These are phyloP conservation scores for Semnopithecus entellus DNA, from an alignment of 2,113 vertebrate genomes.

Conservation along the genomic window DNA sequence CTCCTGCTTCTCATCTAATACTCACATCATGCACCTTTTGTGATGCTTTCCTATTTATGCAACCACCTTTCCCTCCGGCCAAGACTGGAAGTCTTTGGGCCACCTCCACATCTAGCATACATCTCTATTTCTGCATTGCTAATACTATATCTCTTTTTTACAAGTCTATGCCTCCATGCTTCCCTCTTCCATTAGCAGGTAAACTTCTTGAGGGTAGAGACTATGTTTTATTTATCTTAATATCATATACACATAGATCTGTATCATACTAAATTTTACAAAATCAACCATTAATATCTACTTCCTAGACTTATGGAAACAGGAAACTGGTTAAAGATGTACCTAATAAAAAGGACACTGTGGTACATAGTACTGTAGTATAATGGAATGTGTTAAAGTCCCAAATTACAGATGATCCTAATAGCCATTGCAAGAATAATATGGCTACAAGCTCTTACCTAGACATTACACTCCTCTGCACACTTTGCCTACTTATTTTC, in stretches of 20 bases:
- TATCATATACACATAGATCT: neutral
- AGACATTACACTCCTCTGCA: neutral
- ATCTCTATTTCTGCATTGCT: conserved; percentile 14
- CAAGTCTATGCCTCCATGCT: neutral
- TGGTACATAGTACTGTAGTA: neutral
- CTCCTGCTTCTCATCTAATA: conserved; percentile 1
- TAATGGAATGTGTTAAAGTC: neutral
- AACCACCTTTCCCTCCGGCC: neutral
- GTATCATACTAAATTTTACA: neutral
- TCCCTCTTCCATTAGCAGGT: neutral
- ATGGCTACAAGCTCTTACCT: neutral
- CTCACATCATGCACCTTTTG: neutral
- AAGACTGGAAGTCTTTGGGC: neutral
- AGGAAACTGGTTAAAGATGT: conserved; percentile 14
- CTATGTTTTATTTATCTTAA: conserved; percentile 3
- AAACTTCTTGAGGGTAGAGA: conserved; percentile 7
- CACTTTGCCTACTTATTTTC: neutral
- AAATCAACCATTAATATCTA: conserved; percentile 34
- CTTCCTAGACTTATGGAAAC: neutral
- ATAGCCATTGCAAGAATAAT: conserved; percentile 17
- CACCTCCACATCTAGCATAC: neutral
- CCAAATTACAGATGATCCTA: conserved; percentile 17
- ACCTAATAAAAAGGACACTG: conserved; percentile 42
- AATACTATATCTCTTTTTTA: neutral
- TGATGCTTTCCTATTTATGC: conserved; percentile 15